phyloP scores from a whole-genome alignment of 92 coral and sea anemone species.

The Galaxea fascicularis region DNA sequence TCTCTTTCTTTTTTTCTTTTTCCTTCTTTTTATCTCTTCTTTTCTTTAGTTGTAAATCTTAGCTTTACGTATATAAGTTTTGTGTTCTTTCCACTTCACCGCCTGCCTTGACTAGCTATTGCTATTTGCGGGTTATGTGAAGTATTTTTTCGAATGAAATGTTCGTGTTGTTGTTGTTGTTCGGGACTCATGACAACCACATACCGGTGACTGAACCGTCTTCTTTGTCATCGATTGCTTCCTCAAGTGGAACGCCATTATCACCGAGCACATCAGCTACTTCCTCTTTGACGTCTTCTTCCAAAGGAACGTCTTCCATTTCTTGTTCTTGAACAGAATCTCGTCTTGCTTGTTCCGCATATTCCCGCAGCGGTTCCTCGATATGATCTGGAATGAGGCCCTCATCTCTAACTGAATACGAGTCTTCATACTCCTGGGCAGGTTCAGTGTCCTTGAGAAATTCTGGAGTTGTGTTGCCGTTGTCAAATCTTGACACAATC shows the following conservation, averaged over 20 bases:
- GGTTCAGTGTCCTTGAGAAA: constrained; percentile 1
- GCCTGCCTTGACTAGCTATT: too few relatives aligned
- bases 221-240: not conserved
- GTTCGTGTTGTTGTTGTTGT: too few relatives aligned
- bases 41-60: too few relatives aligned
- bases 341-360: not conserved
- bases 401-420: constrained; percentile 16
- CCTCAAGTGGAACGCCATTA: constrained; percentile 1
- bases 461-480: constrained; percentile 1
- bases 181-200: too few relatives aligned
- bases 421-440: not conserved
- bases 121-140: too few relatives aligned
- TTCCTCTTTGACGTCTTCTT: constrained; percentile 1
- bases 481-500: not conserved
- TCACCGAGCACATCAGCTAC: constrained; percentile 22
- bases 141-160: too few relatives aligned
- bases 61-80: too few relatives aligned
- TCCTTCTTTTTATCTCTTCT: too few relatives aligned
- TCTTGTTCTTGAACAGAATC: constrained; percentile 12
- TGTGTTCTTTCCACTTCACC: too few relatives aligned
- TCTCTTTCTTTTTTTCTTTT: too few relatives aligned
- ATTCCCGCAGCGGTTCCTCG: constrained; percentile 12
- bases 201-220: constrained; percentile 8
- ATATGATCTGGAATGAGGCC: constrained; percentile 3
- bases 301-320: constrained; percentile 8